Conservation (phyloP, 2,888 invertebrate genomes). For the Athripsodes cinereus region DNA sequence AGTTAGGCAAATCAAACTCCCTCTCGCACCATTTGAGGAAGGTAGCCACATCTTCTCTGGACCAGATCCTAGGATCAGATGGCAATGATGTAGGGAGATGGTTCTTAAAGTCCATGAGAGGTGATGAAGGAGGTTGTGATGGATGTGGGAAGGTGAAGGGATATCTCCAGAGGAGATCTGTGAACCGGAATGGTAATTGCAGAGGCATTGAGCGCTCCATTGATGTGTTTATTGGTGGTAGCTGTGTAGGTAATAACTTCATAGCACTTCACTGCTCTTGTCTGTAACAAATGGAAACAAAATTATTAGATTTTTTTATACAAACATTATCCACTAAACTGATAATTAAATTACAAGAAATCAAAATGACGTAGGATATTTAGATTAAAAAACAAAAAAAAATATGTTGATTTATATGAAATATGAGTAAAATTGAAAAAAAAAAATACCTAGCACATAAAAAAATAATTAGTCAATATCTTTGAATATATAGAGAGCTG, state of each 20-base stretch:
- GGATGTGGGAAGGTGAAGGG: constrained; percentile 68
- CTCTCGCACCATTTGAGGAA: constrained; percentile 89
- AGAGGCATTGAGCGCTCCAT: constrained; percentile 67
- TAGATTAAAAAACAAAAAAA: too few relatives aligned
- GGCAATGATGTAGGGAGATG: constrained; percentile 79
- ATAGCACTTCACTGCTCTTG: constrained; percentile 33
- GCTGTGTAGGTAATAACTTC: constrained; percentile 64
- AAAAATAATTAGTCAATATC: too few relatives aligned
- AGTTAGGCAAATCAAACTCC: constrained; percentile 85
- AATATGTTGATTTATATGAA: too few relatives aligned
- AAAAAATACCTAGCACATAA: too few relatives aligned
- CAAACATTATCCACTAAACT: too few relatives aligned
- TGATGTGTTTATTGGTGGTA: constrained; percentile 60
- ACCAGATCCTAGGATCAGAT: constrained; percentile 86
- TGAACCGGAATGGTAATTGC: constrained; percentile 72
- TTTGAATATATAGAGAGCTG: too few relatives aligned
- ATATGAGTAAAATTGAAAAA: too few relatives aligned
- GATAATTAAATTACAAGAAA: too few relatives aligned
- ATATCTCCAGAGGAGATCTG: constrained; percentile 84
- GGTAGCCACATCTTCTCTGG: constrained; percentile 79
- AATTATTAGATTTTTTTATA: too few relatives aligned
- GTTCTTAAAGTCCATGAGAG: constrained; percentile 78
- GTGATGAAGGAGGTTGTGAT: constrained; percentile 57
- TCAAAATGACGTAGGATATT: too few relatives aligned
- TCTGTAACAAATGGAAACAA: not conserved